Percentiles rank a stretch among this genome's conserved stretches.
Evolutionary conservation across 2,113 vertebrate genomes (phyloP).

Genomic region (Boulengeromyrus knoepffleri): DNA sequence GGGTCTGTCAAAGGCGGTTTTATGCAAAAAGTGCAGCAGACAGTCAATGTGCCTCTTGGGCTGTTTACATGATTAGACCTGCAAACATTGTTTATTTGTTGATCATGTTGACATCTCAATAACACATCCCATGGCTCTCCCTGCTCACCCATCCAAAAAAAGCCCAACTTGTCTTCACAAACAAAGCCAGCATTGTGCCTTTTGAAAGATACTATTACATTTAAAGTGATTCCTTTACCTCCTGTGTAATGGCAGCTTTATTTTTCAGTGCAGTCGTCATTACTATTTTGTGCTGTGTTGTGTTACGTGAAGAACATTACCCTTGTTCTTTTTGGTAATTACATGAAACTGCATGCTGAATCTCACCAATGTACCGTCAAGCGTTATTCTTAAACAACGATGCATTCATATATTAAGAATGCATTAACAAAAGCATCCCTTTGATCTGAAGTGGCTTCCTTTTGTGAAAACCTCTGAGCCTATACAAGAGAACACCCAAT

Average conservation of each 20-base stretch:
- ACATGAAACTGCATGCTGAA: neutral
- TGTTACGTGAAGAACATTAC: neutral
- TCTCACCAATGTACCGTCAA: neutral
- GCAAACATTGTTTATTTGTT: neutral
- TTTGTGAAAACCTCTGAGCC: neutral
- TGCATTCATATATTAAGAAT: neutral
- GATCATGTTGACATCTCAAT: neutral
- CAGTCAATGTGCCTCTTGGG: neutral
- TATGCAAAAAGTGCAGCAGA: neutral
- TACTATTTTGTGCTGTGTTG: neutral
- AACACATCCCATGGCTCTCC: neutral
- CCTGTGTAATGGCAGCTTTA: neutral
- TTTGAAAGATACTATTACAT: neutral
- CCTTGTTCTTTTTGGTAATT: neutral
- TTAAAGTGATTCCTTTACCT: neutral
- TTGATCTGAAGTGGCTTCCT: neutral
- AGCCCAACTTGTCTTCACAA: neutral
- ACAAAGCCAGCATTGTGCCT: neutral
- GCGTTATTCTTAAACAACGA: neutral
- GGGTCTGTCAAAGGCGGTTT: neutral
- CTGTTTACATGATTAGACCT: neutral
- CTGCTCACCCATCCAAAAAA: neutral
- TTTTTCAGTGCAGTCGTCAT: neutral
- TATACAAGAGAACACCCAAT: neutral
- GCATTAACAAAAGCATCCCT: neutral